Base-by-base conservation (phyloP, 2,113 vertebrate species). In the Sphaerodactylus townsendi region DNA sequence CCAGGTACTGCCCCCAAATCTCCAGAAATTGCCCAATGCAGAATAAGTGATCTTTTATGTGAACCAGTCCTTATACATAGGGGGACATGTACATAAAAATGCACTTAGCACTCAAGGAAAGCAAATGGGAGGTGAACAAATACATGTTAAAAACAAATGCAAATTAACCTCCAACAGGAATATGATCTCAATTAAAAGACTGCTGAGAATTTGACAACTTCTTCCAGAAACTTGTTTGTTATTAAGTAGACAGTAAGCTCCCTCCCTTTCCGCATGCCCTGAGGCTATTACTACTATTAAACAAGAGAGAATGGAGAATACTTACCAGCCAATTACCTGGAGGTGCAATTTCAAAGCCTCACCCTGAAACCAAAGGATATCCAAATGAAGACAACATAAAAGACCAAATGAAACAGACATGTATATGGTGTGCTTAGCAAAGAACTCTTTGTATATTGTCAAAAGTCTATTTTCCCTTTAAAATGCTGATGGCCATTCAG, bases 281-380 rank as follows among this genome's bases (percentile, higher is more conserved):
- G 56, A 19, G 85, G 83, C 69, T 81, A 83, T 79, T 8, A 75
- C 46, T 86, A 84, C 88, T 33, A 88, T 87, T 86, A 48, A 75
- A 79, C 85, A 86, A 79, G 78, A 2, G 33, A 35, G 66, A 79
- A 87, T 81, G 73, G 68, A 2, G 9, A 72, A 73, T 25, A 79
- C 92, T 95, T 95, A 96, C 95, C 95, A 93, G 48, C 90, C 83
- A 66, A 86, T 92, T 73, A 94, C 64, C 19, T 88, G 92, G 30
- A 96, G 92, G 56, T 92, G 91, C 84, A 96, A 76, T 5, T 94
- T 86, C 64, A 96, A 78, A 48, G 89, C 83, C 62, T 50, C 72
- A 33, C 86, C 93, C 95, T 96, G 81, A 81, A 87, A 91, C 14
- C 88, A 87, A 93, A n/a, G 73, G 76, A 93, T 10, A 35, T 86